Evolutionary conservation across 92 coral and sea anemone genomes (phyloP).

Genomic region (Scolanthus callimorphus): DNA sequence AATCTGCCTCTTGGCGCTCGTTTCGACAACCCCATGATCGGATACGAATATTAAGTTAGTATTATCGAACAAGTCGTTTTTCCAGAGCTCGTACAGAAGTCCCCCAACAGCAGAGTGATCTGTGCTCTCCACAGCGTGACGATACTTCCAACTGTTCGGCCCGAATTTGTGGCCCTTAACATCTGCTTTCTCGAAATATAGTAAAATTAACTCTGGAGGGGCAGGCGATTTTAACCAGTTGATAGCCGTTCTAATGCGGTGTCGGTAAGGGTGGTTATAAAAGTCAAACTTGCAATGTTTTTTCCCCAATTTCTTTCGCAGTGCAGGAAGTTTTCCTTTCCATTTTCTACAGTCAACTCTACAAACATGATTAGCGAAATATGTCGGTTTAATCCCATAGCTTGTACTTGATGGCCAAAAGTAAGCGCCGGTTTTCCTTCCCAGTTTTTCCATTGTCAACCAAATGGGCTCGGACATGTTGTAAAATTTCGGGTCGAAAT

Average conservation of each 20-base stretch:
- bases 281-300: constrained; percentile 38
- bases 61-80: constrained; percentile 59
- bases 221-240: constrained; percentile 49
- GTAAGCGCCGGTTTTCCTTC: constrained; percentile 73
- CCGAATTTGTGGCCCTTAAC: constrained; percentile 61
- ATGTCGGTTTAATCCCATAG: constrained; percentile 51
- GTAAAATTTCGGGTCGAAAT: constrained; percentile 80
- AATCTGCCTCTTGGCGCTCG: constrained; percentile 47
- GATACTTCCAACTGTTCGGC: constrained; percentile 31
- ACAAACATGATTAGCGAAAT: constrained; percentile 38
- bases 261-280: constrained; percentile 38
- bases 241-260: constrained; percentile 58
- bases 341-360: constrained; percentile 35
- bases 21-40: constrained; percentile 86
- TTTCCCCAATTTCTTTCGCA: constrained; percentile 15
- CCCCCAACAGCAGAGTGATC: constrained; percentile 77
- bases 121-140: constrained; percentile 37
- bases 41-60: constrained; percentile 67
- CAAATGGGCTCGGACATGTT: constrained; percentile 89
- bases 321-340: constrained; percentile 17
- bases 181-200: constrained; percentile 63
- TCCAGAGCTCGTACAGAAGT: constrained; percentile 11
- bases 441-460: constrained; percentile 73
- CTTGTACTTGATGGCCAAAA: no score
- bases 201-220: constrained; percentile 66